Base-by-base conservation (phyloP, 2,113 vertebrate genomes). In the Labeo rohita region DNA sequence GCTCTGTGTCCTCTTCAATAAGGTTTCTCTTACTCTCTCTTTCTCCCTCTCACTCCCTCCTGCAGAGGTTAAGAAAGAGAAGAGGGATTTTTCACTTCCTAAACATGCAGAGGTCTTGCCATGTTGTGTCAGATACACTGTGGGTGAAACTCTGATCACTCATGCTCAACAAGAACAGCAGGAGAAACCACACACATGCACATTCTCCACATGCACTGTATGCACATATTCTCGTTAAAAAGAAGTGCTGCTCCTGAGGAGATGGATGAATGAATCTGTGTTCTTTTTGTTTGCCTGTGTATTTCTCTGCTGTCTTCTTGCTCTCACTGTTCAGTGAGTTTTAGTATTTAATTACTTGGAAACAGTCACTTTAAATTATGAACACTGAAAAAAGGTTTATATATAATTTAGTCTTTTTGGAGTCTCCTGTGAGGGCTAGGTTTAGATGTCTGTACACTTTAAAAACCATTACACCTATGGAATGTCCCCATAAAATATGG, bases 61-160 rank as follows among this genome's bases (percentile, higher is more conserved):
- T 43, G 66, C 87, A 68, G 65, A 80, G 85, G 63, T 76, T 84
- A 47, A 56, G 75, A 49, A 88, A 85, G 84, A 86, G 85, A 82
- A 49, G 7, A 23, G 79, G 85, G 34, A 68, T 86, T 47, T 68
- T 47, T 68, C 61, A 86, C 76, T 86, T 88, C 85, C 87, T 84
- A 80, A 88, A 88, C 75, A 80, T 80, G 81, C 84, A 70, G 79
- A 86, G 80, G 84, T 83, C 85, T 88, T 45, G 82, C 45, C 68
- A 80, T 36, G 66, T 70, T 68, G 34, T 84, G 85, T 47, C 75
- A 86, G n/a, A 79, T 70, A 76, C 79, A 43, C 84, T 39, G 79
- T 85, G 79, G 21, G 84, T 65, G 50, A 75, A 75, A 84, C 80
- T 86, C 87, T 86, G 87, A 88, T 88, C 87, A 74, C 80, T 72